Evolutionary conservation across 2,888 invertebrate genomes (phyloP), one percentile per base, ranked within the genome.

Genomic region (Fissipunctia ypsillon): DNA sequence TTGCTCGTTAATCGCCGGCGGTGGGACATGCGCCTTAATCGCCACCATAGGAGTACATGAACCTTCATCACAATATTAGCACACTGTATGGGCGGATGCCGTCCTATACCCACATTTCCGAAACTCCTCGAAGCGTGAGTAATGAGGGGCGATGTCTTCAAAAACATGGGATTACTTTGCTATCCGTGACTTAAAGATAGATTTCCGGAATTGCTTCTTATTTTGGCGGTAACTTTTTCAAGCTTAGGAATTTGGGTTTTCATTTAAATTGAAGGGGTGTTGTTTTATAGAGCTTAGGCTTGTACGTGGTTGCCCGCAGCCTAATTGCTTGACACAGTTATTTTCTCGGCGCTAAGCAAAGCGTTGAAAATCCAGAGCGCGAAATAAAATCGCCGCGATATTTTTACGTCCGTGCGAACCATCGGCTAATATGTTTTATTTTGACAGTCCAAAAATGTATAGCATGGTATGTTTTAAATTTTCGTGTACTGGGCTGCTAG

Each of bases 101-200:
- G 50, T 66, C 12, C 48, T 43, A n/a, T n/a, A 63, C 38, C 43
- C 63, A 77, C 22, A 61, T 80, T 66, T 74, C 25, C 10, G 22
- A 64, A 67, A 77, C 14, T 50, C 25, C 10, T 3, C 48, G 31
- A 64, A 50, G 48, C 59, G 38, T 67, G 25, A 50, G 31, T 57
- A 57, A 79, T 25, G 28, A 43, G 45, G 50, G 61, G 31, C 16
- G 28, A 50, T 25, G 28, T 59, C 61, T 74, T 54, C 28, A 14
- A 28, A 65, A 48, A 69, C 65, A 69, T 41, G 69, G 41, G 12
- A 52, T 52, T 76, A 61, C 48, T 61, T 69, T 52, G 10, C 12
- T 41, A 63, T 19, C 9, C 14, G n/a, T 25, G 6, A 52, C 43
- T 57, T 52, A 31, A 7, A 60, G 22, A 57, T 25, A 52, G 12